Percentiles rank a stretch among this genome's conserved stretches.
Evolutionary conservation across 2,113 vertebrate genomes (phyloP).

Genomic region (Struthidea cinerea): DNA sequence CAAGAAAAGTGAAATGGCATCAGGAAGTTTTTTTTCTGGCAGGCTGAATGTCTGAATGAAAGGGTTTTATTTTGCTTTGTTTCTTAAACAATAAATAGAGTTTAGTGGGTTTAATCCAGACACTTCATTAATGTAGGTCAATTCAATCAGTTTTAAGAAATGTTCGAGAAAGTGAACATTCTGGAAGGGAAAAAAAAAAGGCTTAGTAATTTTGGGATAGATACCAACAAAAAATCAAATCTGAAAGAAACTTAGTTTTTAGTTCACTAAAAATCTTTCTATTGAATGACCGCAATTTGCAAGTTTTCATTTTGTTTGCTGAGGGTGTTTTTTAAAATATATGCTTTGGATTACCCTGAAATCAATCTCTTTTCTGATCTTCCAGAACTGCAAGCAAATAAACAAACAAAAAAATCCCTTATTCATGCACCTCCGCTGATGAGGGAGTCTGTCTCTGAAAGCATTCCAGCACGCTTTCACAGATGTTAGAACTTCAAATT

Average conservation of each 20-base stretch:
- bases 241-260: neutral
- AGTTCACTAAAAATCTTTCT: neutral
- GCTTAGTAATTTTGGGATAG: neutral
- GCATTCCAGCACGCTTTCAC: neutral
- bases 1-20: neutral
- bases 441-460: neutral
- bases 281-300: neutral
- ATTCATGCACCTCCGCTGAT: neutral
- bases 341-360: neutral
- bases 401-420: neutral
- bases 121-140: neutral
- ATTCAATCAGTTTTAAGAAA: neutral
- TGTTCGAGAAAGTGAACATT: neutral
- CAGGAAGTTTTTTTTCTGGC: neutral
- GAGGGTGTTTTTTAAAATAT: neutral
- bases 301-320: neutral
- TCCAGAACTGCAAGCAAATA: neutral
- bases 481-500: neutral
- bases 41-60: neutral
- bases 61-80: neutral
- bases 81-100: neutral
- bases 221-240: neutral
- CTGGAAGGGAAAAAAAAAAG: neutral
- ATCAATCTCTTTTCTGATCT: constrained; percentile 7
- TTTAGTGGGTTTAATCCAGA: neutral